These are phyloP conservation scores for Xyrauchen texanus DNA, from an alignment of 2,113 vertebrate species.

Conservation along the genomic window DNA sequence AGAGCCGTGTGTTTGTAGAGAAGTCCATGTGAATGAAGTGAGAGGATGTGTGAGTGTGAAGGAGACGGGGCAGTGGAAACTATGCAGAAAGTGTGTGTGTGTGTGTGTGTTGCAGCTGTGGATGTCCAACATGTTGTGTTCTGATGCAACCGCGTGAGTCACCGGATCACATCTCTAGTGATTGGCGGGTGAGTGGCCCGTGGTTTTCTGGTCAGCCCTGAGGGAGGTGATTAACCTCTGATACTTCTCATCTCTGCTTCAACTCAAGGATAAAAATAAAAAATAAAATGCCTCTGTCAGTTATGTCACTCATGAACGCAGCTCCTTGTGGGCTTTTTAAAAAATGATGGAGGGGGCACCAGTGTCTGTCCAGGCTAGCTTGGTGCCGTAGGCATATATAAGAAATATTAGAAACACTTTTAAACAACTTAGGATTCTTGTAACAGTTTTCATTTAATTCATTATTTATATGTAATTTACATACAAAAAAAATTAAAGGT, in stretches of 20 bases:
- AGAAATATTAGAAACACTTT: too few species aligned
- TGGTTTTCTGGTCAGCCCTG: not conserved
- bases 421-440: too few species aligned
- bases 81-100: conserved; percentile 27
- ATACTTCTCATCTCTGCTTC: not conserved
- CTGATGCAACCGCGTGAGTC: not conserved
- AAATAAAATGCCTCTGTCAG: not conserved
- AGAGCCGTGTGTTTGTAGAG: not conserved
- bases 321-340: not conserved
- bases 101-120: conserved; percentile 1
- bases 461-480: too few species aligned
- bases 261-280: conserved; percentile 12
- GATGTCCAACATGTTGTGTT: conserved; percentile 23
- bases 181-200: conserved; percentile 2
- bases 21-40: conserved; percentile 19
- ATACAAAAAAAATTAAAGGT: too few species aligned
- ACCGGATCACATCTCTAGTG: conserved; percentile 7
- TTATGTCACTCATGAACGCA: not conserved
- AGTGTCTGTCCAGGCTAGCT: too few species aligned
- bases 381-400: too few species aligned
- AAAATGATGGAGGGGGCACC: too few species aligned
- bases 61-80: conserved; percentile 19
- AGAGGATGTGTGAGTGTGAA: not conserved
- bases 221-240: conserved; percentile 22
- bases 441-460: too few species aligned